phyloP scores from a whole-genome alignment of 2,888 invertebrate genomes.

The Arctia plantaginis region DNA sequence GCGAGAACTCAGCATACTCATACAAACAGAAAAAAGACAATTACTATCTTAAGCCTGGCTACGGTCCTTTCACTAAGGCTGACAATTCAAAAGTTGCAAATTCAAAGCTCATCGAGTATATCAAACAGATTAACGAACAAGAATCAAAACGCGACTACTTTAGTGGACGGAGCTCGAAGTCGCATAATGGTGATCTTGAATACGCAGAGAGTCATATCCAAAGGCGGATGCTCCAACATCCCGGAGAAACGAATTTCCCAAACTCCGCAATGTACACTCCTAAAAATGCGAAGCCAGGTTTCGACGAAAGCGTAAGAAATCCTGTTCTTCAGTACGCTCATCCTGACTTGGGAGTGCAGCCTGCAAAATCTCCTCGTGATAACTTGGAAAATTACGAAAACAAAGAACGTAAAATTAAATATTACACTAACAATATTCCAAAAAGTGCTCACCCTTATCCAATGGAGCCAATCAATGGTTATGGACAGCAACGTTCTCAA shows the following conservation, averaged over 20 bases:
- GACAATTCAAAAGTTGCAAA: constrained; percentile 87
- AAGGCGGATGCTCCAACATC: constrained; percentile 90
- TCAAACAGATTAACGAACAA: constrained; percentile 89
- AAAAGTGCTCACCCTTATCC: constrained; percentile 87
- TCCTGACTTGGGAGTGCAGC: constrained; percentile 92
- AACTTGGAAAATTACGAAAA: constrained; percentile 69
- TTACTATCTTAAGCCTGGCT: constrained; percentile 78
- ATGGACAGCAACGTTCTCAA: constrained; percentile 78
- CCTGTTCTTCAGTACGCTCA: constrained; percentile 93
- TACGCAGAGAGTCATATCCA: constrained; percentile 88
- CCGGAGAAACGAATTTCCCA: constrained; percentile 88
- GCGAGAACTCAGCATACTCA: constrained; percentile 70
- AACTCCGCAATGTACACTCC: constrained; percentile 89
- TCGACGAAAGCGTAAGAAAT: constrained; percentile 90
- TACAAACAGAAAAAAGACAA: constrained; percentile 80
- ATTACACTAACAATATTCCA: constrained; percentile 83
- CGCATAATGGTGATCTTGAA: constrained; percentile 79
- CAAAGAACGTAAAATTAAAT: constrained; percentile 77
- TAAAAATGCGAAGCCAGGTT: constrained; percentile 86
- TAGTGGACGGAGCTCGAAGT: constrained; percentile 82
- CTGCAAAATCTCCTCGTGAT: constrained; percentile 88
- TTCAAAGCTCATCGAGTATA: constrained; percentile 88
- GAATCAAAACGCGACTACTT: constrained; percentile 88
- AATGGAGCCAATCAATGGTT: constrained; percentile 81
- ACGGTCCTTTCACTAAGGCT: constrained; percentile 88